phyloP scores from a whole-genome alignment of 2,113 vertebrate genomes.

The Orthonyx spaldingii region DNA sequence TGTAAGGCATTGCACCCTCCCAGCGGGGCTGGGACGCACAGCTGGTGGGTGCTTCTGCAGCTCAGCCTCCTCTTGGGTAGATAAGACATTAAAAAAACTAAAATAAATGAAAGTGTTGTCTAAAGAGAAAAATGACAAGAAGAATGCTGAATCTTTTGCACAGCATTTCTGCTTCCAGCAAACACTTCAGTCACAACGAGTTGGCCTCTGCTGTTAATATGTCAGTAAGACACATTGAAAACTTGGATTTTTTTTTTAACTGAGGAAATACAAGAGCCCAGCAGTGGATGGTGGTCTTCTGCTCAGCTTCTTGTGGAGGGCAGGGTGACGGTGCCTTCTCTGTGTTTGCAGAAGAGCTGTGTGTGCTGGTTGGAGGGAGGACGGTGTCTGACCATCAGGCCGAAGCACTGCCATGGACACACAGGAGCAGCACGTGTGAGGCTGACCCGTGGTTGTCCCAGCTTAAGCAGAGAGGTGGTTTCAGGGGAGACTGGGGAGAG shows the following conservation, averaged over 20 bases:
- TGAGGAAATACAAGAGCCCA: neutral
- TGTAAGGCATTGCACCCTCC: neutral
- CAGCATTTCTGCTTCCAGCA: neutral
- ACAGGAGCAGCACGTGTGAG: accelerated
- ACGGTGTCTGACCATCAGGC: accelerated
- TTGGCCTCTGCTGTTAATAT: neutral
- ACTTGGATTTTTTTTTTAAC: neutral
- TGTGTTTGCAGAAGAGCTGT: neutral
- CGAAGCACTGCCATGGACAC: accelerated
- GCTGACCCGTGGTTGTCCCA: accelerated
- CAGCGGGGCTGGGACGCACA: neutral
- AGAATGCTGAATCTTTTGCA: neutral
- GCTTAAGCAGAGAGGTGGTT: neutral
- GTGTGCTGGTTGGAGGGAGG: neutral
- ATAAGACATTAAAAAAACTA: neutral
- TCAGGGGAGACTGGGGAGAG: neutral
- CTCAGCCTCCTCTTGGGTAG: neutral
- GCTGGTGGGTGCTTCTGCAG: neutral
- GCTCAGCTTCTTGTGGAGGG: neutral
- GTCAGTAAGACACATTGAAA: neutral
- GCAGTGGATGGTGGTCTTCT: neutral
- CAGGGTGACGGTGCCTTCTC: too few species aligned
- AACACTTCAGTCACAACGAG: neutral
- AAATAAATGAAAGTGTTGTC: neutral
- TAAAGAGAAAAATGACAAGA: neutral